phyloP scores from a whole-genome alignment of 2,888 invertebrate species.

The Drosophila maculinotata region DNA sequence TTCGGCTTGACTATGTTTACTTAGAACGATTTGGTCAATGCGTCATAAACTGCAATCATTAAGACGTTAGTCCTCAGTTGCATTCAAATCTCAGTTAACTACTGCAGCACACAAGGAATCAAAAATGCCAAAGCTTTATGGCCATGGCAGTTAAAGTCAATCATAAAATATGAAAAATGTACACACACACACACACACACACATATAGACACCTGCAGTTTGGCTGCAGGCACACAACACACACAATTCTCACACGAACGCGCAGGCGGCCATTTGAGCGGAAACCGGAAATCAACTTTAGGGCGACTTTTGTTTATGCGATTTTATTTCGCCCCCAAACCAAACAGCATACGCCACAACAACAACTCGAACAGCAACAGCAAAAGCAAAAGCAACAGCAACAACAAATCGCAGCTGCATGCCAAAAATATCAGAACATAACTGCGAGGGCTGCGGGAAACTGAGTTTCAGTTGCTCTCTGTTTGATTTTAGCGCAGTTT shows the following conservation, averaged over 20 bases:
- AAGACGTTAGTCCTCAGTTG: conserved; percentile 1
- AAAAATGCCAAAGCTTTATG: conserved; percentile 24
- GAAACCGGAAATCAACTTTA: conserved; percentile 79
- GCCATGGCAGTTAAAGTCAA: conserved; percentile 56
- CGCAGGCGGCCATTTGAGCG: conserved; percentile 72
- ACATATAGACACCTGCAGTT: conserved; percentile 49
- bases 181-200: conserved; percentile 11
- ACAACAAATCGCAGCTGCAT: conserved; percentile 39
- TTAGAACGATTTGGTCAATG: too few species aligned
- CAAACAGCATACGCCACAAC: conserved; percentile 34
- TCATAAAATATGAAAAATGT: conserved; percentile 74
- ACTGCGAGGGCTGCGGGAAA: conserved; percentile 36
- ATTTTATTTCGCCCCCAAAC: conserved; percentile 55
- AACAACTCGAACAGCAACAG: conserved; percentile 8
- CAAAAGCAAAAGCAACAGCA: conserved; percentile 19
- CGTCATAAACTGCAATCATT: conserved; percentile 35
- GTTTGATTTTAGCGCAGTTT: conserved; percentile 28
- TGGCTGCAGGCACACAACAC: conserved; percentile 58
- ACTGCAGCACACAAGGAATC: conserved; percentile 15
- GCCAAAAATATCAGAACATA: conserved; percentile 62
- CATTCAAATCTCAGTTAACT: conserved; percentile 23
- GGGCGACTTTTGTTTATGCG: conserved; percentile 73
- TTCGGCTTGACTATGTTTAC: too few species aligned
- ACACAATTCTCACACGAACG: conserved; percentile 75
- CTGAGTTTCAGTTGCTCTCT: conserved; percentile 3